phyloP scores from a whole-genome alignment of 2,797 vertebrate genomes.

The Galaxias olidus region DNA sequence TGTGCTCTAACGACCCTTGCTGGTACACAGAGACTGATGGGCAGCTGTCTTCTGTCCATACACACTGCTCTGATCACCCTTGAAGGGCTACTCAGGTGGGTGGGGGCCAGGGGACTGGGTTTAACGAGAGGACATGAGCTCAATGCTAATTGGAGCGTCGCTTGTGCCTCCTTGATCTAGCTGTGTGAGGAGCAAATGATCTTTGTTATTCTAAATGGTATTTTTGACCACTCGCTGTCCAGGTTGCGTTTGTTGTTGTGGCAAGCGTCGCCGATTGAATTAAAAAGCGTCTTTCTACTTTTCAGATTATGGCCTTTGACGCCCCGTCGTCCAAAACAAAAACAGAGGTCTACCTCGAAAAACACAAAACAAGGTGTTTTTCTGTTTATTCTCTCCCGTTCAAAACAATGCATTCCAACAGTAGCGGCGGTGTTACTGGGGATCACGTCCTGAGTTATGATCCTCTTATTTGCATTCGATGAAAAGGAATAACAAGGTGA shows the following conservation, averaged over 20 bases:
- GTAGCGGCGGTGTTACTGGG: slow-evolving; percentile 38
- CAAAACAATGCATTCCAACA: slow-evolving; percentile 62
- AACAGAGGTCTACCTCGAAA: slow-evolving; percentile 34
- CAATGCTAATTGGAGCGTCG: background rate
- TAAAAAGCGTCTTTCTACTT: background rate
- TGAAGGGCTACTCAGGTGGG: slow-evolving; percentile 46
- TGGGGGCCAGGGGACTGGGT: slow-evolving; percentile 38
- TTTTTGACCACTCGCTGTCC: slow-evolving; percentile 52
- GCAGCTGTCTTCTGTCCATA: slow-evolving; percentile 70
- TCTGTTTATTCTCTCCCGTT: slow-evolving; percentile 49
- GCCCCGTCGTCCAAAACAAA: slow-evolving; percentile 9
- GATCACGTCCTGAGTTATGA: slow-evolving; percentile 64
- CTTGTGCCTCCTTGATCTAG: too few species aligned
- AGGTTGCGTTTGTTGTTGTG: slow-evolving; percentile 58
- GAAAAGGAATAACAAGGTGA: slow-evolving; percentile 68
- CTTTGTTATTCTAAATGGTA: too few species aligned
- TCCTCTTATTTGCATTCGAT: slow-evolving; percentile 67
- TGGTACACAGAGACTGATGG: slow-evolving; percentile 71
- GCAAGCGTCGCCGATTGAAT: slow-evolving; percentile 28
- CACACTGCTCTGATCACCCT: slow-evolving; percentile 60
- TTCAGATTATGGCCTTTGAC: background rate
- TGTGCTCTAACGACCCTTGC: slow-evolving; percentile 57
- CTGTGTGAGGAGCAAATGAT: too few species aligned
- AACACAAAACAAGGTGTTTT: slow-evolving; percentile 66
- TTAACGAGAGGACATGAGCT: slow-evolving; percentile 41